Evolutionary conservation across 2,113 vertebrate species (phyloP).

Genomic region (Caracal caracal): DNA sequence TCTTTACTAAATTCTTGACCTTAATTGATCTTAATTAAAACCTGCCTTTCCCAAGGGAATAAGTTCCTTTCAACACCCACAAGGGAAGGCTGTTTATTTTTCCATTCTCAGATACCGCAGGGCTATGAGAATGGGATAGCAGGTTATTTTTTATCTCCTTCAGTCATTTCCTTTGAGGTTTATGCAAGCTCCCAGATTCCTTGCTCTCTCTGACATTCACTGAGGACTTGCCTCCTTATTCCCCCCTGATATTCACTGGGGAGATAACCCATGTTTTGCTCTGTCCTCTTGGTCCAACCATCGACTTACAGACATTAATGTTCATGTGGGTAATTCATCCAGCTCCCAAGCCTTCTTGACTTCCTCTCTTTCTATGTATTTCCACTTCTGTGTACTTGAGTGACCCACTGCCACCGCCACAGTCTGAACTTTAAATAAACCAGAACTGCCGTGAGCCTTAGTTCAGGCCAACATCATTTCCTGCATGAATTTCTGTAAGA

Average conservation of each 20-base stretch:
- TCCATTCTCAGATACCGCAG: conserved; percentile 18
- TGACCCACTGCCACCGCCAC: not conserved
- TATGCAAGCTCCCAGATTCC: not conserved
- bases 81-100: not conserved
- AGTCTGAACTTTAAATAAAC: not conserved
- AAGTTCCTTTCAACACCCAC: not conserved
- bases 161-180: not conserved
- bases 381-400: not conserved
- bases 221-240: not conserved
- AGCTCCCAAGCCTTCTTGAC: not conserved
- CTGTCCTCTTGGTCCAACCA: not conserved
- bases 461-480: not conserved
- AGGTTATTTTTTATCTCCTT: not conserved
- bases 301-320: not conserved
- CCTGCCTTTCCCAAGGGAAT: not conserved
- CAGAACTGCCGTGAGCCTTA: not conserved
- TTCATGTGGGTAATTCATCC: not conserved
- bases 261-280: not conserved
- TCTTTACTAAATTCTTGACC: conserved; percentile 38
- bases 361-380: not conserved
- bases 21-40: conserved; percentile 28
- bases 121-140: not conserved
- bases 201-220: not conserved
- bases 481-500: not conserved
- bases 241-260: not conserved